Conservation (phyloP, 2,113 vertebrate species). For the Meriones unguiculatus region DNA sequence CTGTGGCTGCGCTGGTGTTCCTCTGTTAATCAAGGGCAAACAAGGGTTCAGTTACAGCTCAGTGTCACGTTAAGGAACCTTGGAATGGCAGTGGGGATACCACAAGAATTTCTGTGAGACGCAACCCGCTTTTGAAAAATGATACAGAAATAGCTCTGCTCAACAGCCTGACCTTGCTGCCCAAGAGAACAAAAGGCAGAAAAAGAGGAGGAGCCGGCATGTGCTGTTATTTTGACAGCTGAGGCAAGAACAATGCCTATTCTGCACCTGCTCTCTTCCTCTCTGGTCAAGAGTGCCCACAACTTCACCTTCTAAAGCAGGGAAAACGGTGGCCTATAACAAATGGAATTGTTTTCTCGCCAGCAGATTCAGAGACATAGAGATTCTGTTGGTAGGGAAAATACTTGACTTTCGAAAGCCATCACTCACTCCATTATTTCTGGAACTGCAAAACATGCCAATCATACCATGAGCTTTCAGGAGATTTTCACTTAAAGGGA, state of each 20-base stretch:
- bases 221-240: background rate
- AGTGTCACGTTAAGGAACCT: background rate
- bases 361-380: background rate
- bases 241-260: background rate
- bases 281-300: background rate
- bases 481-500: background rate
- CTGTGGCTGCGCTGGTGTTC: background rate
- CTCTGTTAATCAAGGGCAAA: background rate
- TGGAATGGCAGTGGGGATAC: slow-evolving; percentile 65
- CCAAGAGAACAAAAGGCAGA: slow-evolving; percentile 43
- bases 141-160: background rate
- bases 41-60: background rate
- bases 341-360: background rate
- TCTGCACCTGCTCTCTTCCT: background rate
- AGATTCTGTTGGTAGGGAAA: background rate
- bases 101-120: slow-evolving; percentile 46
- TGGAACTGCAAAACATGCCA: background rate
- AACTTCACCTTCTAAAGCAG: background rate
- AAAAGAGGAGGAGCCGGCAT: background rate
- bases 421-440: background rate
- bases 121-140: slow-evolving; percentile 46
- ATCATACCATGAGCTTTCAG: background rate
- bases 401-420: background rate
- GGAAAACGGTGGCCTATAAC: background rate
- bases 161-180: background rate